phyloP scores from a whole-genome alignment of 2,888 invertebrate species.

The Prosapia bicincta region DNA sequence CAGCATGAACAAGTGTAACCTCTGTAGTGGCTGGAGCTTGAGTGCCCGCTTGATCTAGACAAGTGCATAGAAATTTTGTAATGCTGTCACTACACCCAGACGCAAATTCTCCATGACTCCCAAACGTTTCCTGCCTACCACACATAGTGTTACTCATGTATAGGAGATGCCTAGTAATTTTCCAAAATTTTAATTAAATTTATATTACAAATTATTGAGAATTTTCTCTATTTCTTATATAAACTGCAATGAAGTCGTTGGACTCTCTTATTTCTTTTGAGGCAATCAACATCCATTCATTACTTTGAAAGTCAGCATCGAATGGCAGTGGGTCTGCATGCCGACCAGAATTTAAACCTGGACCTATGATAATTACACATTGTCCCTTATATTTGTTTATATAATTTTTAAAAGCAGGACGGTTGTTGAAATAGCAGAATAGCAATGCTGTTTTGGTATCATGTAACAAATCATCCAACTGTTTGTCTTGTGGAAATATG shows the following conservation, averaged over 20 bases:
- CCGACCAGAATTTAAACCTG: constrained; percentile 51
- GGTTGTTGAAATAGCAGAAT: constrained; percentile 80
- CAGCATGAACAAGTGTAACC: too few species aligned
- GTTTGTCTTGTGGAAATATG: constrained; percentile 50
- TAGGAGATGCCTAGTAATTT: too few species aligned
- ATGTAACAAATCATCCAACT: constrained; percentile 47
- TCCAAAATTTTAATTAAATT: too few species aligned
- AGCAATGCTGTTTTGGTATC: constrained; percentile 57
- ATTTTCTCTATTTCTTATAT: too few species aligned
- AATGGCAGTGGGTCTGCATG: constrained; percentile 72
- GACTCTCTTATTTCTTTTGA: constrained; percentile 59
- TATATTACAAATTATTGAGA: too few species aligned
- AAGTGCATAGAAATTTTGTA: too few species aligned
- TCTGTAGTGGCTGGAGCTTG: too few species aligned
- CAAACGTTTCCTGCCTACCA: too few species aligned
- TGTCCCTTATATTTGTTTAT: constrained; percentile 60
- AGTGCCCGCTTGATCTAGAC: too few species aligned
- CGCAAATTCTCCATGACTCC: too few species aligned
- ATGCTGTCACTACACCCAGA: too few species aligned
- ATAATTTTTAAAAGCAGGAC: constrained; percentile 64
- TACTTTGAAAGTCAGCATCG: constrained; percentile 50
- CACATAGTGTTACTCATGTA: too few species aligned
- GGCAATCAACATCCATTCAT: constrained; percentile 55
- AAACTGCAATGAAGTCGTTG: constrained; percentile 63
- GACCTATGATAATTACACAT: constrained; percentile 71